phyloP scores from a whole-genome alignment of 1,140 invertebrate species.

The Chlorops oryzae region DNA sequence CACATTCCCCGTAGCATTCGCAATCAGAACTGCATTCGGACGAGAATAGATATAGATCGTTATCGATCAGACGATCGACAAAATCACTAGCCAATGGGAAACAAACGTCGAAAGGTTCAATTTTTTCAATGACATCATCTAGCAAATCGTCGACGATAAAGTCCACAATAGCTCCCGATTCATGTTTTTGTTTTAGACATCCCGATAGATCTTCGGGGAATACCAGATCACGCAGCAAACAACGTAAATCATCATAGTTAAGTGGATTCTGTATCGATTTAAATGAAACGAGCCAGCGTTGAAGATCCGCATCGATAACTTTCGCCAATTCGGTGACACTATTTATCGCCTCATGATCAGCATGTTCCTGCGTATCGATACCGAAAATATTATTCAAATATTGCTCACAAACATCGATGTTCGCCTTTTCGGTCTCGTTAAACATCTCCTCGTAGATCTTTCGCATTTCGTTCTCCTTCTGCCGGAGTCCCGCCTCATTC shows the following conservation, averaged over 20 bases:
- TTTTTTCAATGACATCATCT: constrained; percentile 10
- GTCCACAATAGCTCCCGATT: constrained; percentile 17
- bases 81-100: constrained; percentile 20
- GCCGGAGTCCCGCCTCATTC: constrained; percentile 58
- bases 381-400: constrained; percentile 62
- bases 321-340: constrained; percentile 53
- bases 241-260: constrained; percentile 41
- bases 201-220: constrained; percentile 18
- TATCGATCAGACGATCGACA: constrained; percentile 33
- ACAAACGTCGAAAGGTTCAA: constrained; percentile 30
- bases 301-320: constrained; percentile 52
- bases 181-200: constrained; percentile 13
- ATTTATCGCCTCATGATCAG: constrained; percentile 52
- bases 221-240: constrained; percentile 20
- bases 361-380: constrained; percentile 54
- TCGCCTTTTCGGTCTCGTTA: constrained; percentile 46
- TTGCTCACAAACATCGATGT: constrained; percentile 56
- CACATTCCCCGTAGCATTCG: constrained; percentile 8
- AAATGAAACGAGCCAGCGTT: constrained; percentile 49
- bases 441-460: constrained; percentile 67
- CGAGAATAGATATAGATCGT: constrained; percentile 30
- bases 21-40: constrained; percentile 27
- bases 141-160: constrained; percentile 35
- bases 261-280: constrained; percentile 33
- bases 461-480: constrained; percentile 57